A percentile compares a stretch with the other conserved stretches of the same genome.
Conservation (phyloP, 2,888 invertebrate genomes). For the Mylabris sibirica region DNA sequence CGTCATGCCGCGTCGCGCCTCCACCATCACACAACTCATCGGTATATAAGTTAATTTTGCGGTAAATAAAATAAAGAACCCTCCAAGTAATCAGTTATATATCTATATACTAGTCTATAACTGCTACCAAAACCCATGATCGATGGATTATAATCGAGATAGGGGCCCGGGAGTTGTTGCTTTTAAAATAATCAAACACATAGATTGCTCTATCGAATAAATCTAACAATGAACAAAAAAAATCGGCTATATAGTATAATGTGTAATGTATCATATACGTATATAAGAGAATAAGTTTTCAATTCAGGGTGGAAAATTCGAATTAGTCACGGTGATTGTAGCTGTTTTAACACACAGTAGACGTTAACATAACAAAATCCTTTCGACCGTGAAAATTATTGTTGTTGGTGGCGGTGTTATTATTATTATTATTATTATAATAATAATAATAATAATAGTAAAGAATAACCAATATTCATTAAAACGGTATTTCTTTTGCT, state of each 20-base stretch:
- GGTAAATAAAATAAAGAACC: constrained; percentile 51
- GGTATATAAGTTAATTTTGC: constrained; percentile 50
- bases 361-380: constrained; percentile 10
- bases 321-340: constrained; percentile 45
- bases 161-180: constrained; percentile 34
- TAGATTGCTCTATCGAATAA: constrained; percentile 20
- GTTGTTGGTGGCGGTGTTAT: neutral
- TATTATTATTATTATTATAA: no score
- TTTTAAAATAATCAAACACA: constrained; percentile 45
- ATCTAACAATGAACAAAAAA: neutral
- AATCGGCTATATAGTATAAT: no score
- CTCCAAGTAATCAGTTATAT: constrained; percentile 31
- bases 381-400: constrained; percentile 30
- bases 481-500: neutral
- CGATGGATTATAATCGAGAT: constrained; percentile 14
- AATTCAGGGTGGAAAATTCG: constrained; percentile 43
- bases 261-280: no score
- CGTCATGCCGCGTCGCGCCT: constrained; percentile 28
- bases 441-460: no score
- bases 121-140: constrained; percentile 28
- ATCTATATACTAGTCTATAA: constrained; percentile 40
- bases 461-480: neutral
- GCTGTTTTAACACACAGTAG: constrained; percentile 22
- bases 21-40: constrained; percentile 27
- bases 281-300: constrained; percentile 43